Evolutionary conservation across 1,140 invertebrate species (phyloP).

Genomic region (Dreissena rostriformis): DNA sequence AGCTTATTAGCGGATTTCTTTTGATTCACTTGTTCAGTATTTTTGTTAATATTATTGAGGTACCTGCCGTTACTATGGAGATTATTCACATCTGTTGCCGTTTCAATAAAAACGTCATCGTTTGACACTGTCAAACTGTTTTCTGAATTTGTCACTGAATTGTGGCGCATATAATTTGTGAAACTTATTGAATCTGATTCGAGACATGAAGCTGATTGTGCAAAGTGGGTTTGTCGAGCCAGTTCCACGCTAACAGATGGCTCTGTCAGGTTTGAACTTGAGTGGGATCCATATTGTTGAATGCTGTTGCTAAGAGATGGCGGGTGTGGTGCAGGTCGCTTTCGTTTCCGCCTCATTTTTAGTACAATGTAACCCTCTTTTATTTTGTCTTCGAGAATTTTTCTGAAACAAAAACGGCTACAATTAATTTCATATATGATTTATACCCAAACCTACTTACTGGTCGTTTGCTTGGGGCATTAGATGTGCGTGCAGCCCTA

Average conservation of each 20-base stretch:
- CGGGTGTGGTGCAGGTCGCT: slow-evolving; percentile 9
- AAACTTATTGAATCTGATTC: slow-evolving; percentile 28
- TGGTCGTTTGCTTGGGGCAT: too few species aligned
- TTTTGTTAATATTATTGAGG: slow-evolving; percentile 8
- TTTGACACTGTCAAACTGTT: slow-evolving; percentile 48
- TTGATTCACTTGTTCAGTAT: slow-evolving; percentile 16
- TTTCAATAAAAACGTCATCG: slow-evolving; percentile 53
- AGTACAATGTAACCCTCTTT: slow-evolving; percentile 24
- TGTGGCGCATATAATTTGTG: slow-evolving; percentile 15
- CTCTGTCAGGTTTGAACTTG: slow-evolving; percentile 27
- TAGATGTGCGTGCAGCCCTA: too few species aligned
- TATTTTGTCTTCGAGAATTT: slow-evolving; percentile 28
- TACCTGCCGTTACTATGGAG: slow-evolving; percentile 10
- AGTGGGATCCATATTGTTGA: slow-evolving; percentile 4
- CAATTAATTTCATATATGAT: too few species aligned
- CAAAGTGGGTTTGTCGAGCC: slow-evolving; percentile 20
- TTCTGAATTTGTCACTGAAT: slow-evolving; percentile 51
- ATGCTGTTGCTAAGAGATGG: slow-evolving; percentile 3
- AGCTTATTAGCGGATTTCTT: slow-evolving; percentile 19
- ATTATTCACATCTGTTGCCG: slow-evolving; percentile 28
- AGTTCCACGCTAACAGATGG: slow-evolving; percentile 9
- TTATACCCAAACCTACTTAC: too few species aligned
- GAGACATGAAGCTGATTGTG: slow-evolving; percentile 41
- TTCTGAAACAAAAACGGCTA: slow-evolving; percentile 18
- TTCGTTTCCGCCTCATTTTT: slow-evolving; percentile 43